Evolutionary conservation across 2,888 invertebrate species (phyloP).

Genomic region (Clanis bilineata): DNA sequence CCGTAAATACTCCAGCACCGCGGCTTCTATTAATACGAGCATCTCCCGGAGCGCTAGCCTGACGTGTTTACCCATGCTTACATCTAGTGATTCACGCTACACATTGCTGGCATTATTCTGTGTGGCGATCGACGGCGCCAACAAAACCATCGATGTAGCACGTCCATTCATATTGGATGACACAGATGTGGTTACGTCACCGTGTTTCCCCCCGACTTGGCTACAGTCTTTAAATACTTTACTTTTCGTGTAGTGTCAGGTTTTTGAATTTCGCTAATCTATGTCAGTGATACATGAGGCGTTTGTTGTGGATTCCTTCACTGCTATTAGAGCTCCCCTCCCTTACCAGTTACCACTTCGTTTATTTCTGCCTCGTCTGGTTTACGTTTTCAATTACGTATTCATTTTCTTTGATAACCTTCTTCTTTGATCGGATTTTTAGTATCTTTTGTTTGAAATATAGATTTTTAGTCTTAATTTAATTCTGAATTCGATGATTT

Average conservation of each 20-base stretch:
- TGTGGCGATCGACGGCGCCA: neutral
- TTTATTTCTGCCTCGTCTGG: neutral
- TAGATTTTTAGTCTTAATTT: too few relatives aligned
- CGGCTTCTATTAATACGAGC: conserved; percentile 50
- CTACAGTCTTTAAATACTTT: neutral
- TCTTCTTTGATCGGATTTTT: neutral
- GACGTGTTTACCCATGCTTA: conserved; percentile 22
- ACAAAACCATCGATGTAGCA: neutral
- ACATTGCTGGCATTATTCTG: neutral
- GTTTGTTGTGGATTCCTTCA: neutral
- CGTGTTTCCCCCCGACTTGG: neutral
- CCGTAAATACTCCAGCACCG: conserved; percentile 50
- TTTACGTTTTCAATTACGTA: neutral
- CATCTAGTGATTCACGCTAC: conserved; percentile 7
- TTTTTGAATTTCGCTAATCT: neutral
- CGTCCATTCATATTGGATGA: conserved; percentile 6
- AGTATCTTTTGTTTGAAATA: neutral
- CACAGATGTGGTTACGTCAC: conserved; percentile 6
- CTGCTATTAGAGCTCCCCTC: too few relatives aligned
- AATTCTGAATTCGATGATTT: neutral
- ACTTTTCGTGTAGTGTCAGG: neutral
- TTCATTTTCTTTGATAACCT: neutral
- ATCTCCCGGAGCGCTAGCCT: conserved; percentile 46
- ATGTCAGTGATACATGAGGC: neutral
- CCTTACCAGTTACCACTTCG: neutral